Evolutionary conservation across 2,113 vertebrate species (phyloP).

Genomic region (Cricetomys ansorgei): DNA sequence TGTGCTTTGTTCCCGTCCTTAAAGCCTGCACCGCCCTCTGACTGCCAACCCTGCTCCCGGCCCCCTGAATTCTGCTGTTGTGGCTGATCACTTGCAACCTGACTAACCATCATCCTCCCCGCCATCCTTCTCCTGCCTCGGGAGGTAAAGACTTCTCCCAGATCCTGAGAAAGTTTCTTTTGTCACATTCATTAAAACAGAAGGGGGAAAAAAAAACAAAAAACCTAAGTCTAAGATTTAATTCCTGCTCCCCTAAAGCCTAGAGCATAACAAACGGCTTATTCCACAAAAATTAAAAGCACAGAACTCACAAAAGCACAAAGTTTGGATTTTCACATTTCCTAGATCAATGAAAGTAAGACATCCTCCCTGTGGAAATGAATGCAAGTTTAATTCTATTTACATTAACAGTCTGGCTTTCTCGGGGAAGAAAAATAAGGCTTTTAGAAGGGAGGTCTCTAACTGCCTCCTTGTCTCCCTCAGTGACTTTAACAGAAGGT

Average conservation of each 20-base stretch:
- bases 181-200: slow-evolving; percentile 20
- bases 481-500: background rate
- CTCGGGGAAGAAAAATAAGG: slow-evolving; percentile 52
- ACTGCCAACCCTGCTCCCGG: background rate
- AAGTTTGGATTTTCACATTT: slow-evolving; percentile 64
- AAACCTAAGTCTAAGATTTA: slow-evolving; percentile 64
- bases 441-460: slow-evolving; percentile 32
- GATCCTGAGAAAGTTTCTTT: background rate
- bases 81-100: background rate
- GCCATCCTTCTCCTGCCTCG: background rate
- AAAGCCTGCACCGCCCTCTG: background rate
- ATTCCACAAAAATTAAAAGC: slow-evolving; percentile 73
- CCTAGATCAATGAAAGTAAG: slow-evolving; percentile 72
- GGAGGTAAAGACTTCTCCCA: background rate
- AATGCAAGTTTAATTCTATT: slow-evolving; percentile 73
- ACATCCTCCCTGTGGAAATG: slow-evolving; percentile 65
- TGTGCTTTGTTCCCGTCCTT: background rate
- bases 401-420: slow-evolving; percentile 69
- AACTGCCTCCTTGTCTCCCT: background rate
- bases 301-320: slow-evolving; percentile 68
- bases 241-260: slow-evolving; percentile 68
- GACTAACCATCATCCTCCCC: background rate
- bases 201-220: slow-evolving; percentile 7
- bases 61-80: background rate
- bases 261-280: slow-evolving; percentile 72